These are phyloP conservation scores for cattle (Bos taurus) DNA, from an alignment of 2,113 vertebrate species.

Conservation along the genomic window DNA sequence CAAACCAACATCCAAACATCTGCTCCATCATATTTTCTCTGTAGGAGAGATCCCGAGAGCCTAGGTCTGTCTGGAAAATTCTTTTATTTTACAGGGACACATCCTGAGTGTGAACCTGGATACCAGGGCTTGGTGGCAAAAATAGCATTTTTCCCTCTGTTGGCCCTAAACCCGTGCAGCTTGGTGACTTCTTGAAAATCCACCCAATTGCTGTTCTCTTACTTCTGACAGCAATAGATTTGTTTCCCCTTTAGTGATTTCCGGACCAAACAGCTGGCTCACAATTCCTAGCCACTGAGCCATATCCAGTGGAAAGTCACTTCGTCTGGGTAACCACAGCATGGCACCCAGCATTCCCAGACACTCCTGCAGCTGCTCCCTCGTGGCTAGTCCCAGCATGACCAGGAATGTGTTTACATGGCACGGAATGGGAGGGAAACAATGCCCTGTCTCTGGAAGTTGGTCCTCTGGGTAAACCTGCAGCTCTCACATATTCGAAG, in stretches of 20 bases:
- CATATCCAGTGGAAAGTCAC: not conserved
- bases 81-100: not conserved
- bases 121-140: not conserved
- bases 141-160: not conserved
- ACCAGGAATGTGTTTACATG: not conserved
- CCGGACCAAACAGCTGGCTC: not conserved
- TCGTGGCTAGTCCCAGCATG: not conserved
- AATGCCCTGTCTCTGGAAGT: not conserved
- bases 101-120: not conserved
- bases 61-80: not conserved
- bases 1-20: not conserved
- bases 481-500: not conserved
- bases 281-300: not conserved
- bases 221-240: not conserved
- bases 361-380: not conserved
- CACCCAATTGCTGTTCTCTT: not conserved
- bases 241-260: not conserved
- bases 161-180: not conserved
- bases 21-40: not conserved
- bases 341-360: not conserved
- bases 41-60: not conserved
- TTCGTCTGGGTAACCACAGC: not conserved
- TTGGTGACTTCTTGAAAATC: not conserved
- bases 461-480: not conserved
- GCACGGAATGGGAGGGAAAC: accelerated